Conservation (phyloP, 2,888 invertebrate species). For the Conchocele bisecta region DNA sequence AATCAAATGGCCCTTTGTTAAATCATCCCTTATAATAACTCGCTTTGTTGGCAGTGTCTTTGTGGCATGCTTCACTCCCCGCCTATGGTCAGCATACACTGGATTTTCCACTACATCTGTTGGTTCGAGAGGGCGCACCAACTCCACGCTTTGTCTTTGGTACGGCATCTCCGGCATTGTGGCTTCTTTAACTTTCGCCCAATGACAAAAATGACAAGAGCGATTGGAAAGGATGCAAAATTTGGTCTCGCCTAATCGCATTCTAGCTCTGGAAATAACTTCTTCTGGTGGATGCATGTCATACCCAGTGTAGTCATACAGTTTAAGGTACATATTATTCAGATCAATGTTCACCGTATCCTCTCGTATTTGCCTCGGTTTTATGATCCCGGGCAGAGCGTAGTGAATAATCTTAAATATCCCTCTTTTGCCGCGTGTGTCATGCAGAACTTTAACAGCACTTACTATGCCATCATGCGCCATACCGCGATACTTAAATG, state of each 20-base stretch:
- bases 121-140: not conserved
- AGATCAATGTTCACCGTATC: conserved; percentile 19
- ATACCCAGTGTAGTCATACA: conserved; percentile 9
- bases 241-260: conserved; percentile 39
- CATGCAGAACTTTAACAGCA: not conserved
- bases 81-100: conserved; percentile 27
- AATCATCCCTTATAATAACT: conserved; percentile 28
- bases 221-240: conserved; percentile 32
- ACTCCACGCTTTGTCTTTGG: too few species aligned
- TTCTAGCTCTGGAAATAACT: conserved; percentile 30
- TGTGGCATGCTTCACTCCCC: conserved; percentile 15
- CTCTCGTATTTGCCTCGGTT: conserved; percentile 17
- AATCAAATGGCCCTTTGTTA: conserved; percentile 18
- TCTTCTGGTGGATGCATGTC: conserved; percentile 20
- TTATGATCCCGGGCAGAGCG: conserved; percentile 6
- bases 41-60: not conserved
- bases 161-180: not conserved
- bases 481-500: not conserved
- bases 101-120: not conserved
- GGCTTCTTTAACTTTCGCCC: conserved; percentile 33
- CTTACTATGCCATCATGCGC: conserved; percentile 37
- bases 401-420: conserved; percentile 28
- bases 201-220: conserved; percentile 42
- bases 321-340: not conserved
- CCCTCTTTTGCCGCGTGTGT: conserved; percentile 11